Conservation (phyloP, 2,113 vertebrate genomes). For the Prolemur simus region DNA sequence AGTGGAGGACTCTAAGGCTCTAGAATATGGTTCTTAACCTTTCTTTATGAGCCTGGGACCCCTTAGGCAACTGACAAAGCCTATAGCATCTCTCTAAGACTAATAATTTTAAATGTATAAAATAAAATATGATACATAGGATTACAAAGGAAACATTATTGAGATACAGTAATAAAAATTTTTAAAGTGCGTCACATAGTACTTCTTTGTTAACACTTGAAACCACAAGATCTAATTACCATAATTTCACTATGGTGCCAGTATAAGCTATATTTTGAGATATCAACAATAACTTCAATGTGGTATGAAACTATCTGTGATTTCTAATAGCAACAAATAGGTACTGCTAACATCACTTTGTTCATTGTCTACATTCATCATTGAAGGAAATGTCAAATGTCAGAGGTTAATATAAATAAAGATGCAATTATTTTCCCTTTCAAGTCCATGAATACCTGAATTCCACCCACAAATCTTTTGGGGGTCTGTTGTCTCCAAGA, state of each 20-base stretch:
- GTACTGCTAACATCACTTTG: not conserved
- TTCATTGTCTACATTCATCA: not conserved
- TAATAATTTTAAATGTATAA: not conserved
- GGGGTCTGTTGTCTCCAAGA: not conserved
- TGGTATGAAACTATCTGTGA: not conserved
- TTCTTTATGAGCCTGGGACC: not conserved
- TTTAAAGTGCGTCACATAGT: not conserved
- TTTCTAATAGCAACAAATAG: not conserved
- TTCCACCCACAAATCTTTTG: not conserved
- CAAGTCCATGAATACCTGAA: not conserved
- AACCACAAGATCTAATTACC: not conserved
- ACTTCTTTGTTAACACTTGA: not conserved
- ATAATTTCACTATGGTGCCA: not conserved
- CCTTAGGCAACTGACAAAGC: not conserved
- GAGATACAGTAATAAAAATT: not conserved
- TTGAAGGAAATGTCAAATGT: not conserved
- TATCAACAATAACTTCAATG: not conserved
- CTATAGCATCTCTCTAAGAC: not conserved
- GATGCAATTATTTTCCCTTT: not conserved
- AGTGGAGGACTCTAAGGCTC: not conserved
- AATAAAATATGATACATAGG: not conserved
- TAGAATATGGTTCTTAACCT: not conserved
- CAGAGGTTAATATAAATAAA: not conserved
- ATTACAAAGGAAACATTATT: not conserved
- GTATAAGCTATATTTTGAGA: not conserved